Conservation (phyloP, 2,888 invertebrate species). For the Phytoseiulus persimilis region DNA sequence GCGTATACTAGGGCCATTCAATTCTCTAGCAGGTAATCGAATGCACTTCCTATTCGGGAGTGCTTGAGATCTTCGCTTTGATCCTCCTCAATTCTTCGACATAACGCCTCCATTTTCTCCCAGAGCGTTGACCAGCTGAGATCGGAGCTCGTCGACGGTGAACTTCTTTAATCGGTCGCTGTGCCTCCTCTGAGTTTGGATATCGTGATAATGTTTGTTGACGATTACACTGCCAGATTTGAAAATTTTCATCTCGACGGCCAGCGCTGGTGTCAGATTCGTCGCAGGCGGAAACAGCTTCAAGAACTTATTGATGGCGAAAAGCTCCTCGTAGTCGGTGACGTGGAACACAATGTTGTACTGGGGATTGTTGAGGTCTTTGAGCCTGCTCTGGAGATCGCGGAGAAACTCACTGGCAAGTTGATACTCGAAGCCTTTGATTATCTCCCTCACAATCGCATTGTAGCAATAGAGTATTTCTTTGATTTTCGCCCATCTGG, state of each 20-base stretch:
- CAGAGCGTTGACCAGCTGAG: conserved; percentile 14
- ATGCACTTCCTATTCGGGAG: too few species aligned
- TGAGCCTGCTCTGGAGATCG: conserved; percentile 24
- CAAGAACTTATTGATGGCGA: conserved; percentile 29
- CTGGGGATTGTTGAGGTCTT: conserved; percentile 7
- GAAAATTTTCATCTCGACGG: conserved; percentile 32
- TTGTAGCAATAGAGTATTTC: not conserved
- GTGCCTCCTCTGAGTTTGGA: conserved; percentile 29
- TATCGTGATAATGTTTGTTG: not conserved
- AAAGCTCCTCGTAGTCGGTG: conserved; percentile 30
- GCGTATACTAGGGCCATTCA: too few species aligned
- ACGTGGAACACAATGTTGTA: conserved; percentile 32
- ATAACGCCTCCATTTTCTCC: not conserved
- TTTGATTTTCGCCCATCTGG: conserved; percentile 22
- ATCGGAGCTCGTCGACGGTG: conserved; percentile 7
- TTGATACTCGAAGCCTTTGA: conserved; percentile 31
- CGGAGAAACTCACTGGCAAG: not conserved
- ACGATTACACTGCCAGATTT: conserved; percentile 13
- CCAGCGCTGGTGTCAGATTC: not conserved
- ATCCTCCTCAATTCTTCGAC: not conserved
- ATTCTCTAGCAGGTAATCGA: too few species aligned
- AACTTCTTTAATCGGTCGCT: conserved; percentile 15
- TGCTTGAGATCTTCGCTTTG: too few species aligned
- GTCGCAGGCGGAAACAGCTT: not conserved
- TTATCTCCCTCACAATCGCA: conserved; percentile 8